Conservation (phyloP, 1,140 invertebrate species). For the Ylistrum balloti region DNA sequence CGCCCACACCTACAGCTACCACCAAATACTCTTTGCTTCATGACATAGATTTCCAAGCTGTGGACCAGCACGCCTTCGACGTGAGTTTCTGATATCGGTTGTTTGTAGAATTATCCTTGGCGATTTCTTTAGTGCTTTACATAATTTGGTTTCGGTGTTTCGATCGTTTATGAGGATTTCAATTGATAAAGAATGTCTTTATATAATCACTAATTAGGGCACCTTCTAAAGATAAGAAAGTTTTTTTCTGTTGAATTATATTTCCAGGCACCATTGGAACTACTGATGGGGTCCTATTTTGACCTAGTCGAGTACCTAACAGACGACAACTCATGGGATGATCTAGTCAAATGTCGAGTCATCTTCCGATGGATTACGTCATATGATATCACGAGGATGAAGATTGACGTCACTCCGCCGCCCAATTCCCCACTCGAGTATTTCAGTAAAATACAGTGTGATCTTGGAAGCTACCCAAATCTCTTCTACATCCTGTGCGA, state of each 20-base stretch:
- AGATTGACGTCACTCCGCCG: conserved; percentile 49
- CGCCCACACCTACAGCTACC: conserved; percentile 36
- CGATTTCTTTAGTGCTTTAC: no score
- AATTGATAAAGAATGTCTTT: no score
- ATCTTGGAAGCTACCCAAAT: conserved; percentile 72
- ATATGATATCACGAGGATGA: conserved; percentile 61
- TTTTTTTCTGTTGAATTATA: not conserved
- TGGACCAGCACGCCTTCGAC: conserved; percentile 55
- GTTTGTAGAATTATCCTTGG: no score
- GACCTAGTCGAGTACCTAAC: conserved; percentile 65
- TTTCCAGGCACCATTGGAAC: conserved; percentile 61
- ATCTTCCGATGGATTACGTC: conserved; percentile 73
- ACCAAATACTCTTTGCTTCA: conserved; percentile 44
- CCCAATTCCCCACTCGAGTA: conserved; percentile 66
- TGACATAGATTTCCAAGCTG: conserved; percentile 50
- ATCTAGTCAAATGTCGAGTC: conserved; percentile 64
- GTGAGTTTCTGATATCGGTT: no score
- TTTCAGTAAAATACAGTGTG: conserved; percentile 70
- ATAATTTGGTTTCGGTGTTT: no score
- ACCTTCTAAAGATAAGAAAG: no score
- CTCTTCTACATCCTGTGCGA: conserved; percentile 71
- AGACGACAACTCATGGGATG: conserved; percentile 48
- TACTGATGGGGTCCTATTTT: conserved; percentile 63
- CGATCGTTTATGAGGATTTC: no score
- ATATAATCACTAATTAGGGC: no score